Evolutionary conservation across 2,113 vertebrate species (phyloP).

Genomic region (western clawed frog (Xenopus tropicalis)): DNA sequence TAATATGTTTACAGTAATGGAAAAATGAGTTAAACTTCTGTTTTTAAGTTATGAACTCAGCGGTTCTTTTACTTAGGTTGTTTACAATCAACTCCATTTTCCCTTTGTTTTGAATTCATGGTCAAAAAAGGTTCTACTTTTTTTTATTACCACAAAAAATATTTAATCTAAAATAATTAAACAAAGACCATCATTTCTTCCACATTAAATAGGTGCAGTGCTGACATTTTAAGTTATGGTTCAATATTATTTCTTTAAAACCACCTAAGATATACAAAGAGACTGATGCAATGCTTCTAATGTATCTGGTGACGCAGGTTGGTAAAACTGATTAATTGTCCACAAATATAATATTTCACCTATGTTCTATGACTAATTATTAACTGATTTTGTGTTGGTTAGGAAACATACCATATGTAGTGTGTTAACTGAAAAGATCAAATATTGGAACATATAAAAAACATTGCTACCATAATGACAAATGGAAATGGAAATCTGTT

Average conservation of each 20-base stretch:
- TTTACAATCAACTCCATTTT: constrained; percentile 77
- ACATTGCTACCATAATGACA: no score
- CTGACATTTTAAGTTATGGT: not conserved
- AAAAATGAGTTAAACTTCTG: constrained; percentile 76
- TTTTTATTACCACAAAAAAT: constrained; percentile 61
- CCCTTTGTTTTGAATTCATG: constrained; percentile 70
- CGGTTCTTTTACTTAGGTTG: constrained; percentile 70
- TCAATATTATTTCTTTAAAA: constrained; percentile 5
- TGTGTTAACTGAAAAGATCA: not conserved
- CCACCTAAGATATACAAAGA: constrained; percentile 16
- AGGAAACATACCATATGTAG: constrained; percentile 7
- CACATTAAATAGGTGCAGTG: not conserved
- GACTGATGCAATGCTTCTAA: constrained; percentile 3
- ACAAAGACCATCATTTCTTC: constrained; percentile 63
- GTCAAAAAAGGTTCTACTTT: constrained; percentile 26
- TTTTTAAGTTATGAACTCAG: constrained; percentile 78
- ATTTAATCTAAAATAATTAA: constrained; percentile 71
- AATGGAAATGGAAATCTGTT: no score
- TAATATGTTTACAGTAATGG: constrained; percentile 85
- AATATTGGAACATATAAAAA: no score
- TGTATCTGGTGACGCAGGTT: constrained; percentile 18
- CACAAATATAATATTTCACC: constrained; percentile 1
- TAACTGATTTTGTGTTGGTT: constrained; percentile 23
- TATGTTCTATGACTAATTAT: constrained; percentile 9
- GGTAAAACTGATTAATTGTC: constrained; percentile 6